Evolutionary conservation across 2,888 invertebrate genomes (phyloP).

Genomic region (Heteromyza rotundicornis): DNA sequence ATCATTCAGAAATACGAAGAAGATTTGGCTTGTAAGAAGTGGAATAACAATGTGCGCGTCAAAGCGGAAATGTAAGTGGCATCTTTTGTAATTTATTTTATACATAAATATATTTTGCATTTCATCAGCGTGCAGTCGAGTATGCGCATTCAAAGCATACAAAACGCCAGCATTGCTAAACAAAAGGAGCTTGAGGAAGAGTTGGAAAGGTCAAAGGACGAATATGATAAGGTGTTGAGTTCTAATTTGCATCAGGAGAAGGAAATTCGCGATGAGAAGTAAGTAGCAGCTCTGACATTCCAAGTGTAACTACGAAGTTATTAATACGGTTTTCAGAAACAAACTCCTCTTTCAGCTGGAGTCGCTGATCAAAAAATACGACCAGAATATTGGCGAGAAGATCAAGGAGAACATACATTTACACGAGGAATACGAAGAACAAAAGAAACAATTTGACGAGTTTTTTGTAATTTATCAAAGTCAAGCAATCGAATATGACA

Average conservation of each 20-base stretch:
- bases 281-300: no score
- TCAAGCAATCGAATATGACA: constrained; percentile 47
- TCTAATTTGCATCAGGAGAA: constrained; percentile 42
- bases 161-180: constrained; percentile 36
- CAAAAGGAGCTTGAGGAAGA: constrained; percentile 43
- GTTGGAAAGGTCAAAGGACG: constrained; percentile 32
- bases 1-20: constrained; percentile 45
- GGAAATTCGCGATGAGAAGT: constrained; percentile 53
- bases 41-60: constrained; percentile 44
- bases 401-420: constrained; percentile 46
- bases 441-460: constrained; percentile 39
- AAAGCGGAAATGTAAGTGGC: constrained; percentile 43
- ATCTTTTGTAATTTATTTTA: neutral
- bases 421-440: constrained; percentile 36
- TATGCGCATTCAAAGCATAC: constrained; percentile 36
- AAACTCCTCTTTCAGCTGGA: constrained; percentile 52
- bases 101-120: neutral
- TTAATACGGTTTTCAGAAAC: constrained; percentile 40
- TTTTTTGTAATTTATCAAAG: constrained; percentile 43
- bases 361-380: constrained; percentile 53
- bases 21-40: constrained; percentile 41
- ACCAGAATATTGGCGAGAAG: constrained; percentile 52
- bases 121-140: constrained; percentile 41
- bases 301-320: neutral
- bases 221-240: constrained; percentile 36